phyloP scores from a whole-genome alignment of 2,113 vertebrate species.

The Saccopteryx leptura region DNA sequence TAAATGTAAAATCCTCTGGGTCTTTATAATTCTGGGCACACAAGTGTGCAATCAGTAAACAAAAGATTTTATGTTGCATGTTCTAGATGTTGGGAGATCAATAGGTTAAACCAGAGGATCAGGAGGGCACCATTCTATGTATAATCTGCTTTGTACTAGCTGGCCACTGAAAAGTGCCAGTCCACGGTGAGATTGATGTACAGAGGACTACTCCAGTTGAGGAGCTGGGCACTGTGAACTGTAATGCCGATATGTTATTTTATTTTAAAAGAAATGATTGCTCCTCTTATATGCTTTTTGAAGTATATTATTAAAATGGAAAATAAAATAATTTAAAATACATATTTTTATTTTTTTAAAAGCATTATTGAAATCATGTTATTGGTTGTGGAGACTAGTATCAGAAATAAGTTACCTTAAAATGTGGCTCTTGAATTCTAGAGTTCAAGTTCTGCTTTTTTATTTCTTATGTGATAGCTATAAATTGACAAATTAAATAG shows the following conservation, averaged over 20 bases:
- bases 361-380: neutral
- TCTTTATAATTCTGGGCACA: neutral
- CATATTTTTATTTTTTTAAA: neutral
- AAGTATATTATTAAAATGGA: neutral
- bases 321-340: conserved; percentile 38
- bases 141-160: neutral
- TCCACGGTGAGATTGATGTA: neutral
- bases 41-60: neutral
- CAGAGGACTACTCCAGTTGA: neutral
- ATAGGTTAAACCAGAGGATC: neutral
- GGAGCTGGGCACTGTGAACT: neutral
- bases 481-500: conserved; percentile 39
- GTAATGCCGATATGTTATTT: neutral
- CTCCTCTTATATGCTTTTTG: neutral
- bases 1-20: neutral
- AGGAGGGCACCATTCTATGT: neutral
- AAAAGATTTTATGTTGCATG: neutral
- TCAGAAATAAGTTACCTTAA: conserved; percentile 15
- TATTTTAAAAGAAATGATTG: neutral
- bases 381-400: neutral
- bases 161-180: neutral
- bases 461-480: neutral
- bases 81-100: neutral
- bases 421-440: conserved; percentile 25
- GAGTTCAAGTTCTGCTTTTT: conserved; percentile 52